phyloP scores from a whole-genome alignment of 2,888 invertebrate genomes.

The Mythimna ferrago region DNA sequence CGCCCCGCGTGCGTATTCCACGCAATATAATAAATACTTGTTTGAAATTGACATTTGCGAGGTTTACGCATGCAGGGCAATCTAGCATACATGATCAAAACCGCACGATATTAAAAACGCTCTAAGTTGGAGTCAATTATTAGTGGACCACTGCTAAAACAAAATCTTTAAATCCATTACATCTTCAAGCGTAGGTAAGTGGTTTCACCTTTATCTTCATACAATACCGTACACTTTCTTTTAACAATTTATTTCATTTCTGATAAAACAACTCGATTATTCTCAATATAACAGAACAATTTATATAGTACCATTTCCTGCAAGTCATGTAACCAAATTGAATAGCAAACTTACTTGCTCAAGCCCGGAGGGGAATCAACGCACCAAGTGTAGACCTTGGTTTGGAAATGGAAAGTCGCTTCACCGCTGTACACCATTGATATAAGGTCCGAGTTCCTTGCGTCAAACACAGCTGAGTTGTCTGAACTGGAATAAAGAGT shows the following conservation, averaged over 20 bases:
- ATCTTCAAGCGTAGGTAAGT: neutral
- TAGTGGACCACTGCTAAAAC: too few species aligned
- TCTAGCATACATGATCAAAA: too few species aligned
- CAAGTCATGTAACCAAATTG: slow-evolving; percentile 13
- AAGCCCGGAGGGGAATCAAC: slow-evolving; percentile 62
- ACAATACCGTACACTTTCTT: neutral
- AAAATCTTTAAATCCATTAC: too few species aligned
- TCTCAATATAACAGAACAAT: neutral
- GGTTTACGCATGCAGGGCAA: too few species aligned
- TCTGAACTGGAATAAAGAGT: slow-evolving; percentile 75
- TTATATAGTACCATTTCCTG: slow-evolving; percentile 8
- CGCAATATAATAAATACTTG: too few species aligned
- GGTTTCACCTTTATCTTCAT: neutral
- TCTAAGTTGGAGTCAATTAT: too few species aligned
- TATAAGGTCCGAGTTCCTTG: slow-evolving; percentile 77
- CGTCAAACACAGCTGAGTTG: slow-evolving; percentile 71
- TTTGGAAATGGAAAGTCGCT: slow-evolving; percentile 80
- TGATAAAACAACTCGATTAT: slow-evolving; percentile 1
- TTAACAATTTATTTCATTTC: neutral
- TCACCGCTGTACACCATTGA: slow-evolving; percentile 79
- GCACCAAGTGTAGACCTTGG: slow-evolving; percentile 78
- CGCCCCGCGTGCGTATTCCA: too few species aligned
- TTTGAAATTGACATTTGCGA: too few species aligned
- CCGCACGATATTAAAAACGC: too few species aligned
- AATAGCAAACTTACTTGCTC: slow-evolving; percentile 70